Conservation (phyloP, 2,113 vertebrate genomes). For the Dolichallabes microphthalmus region DNA sequence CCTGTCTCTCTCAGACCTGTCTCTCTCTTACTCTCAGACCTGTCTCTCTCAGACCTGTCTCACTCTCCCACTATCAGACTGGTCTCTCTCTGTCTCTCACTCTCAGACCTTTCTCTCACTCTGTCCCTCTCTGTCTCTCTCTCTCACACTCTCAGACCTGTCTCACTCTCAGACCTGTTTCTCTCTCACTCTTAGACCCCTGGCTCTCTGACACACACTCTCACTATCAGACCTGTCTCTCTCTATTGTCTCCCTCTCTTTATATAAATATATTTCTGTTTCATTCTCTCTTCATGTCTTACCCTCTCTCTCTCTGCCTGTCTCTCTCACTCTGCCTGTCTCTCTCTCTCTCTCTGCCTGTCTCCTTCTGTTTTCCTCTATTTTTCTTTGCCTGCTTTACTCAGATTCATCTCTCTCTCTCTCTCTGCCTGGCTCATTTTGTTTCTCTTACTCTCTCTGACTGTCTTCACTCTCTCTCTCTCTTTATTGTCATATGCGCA, state of each 20-base stretch:
- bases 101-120: neutral
- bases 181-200: neutral
- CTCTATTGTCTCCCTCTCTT: neutral
- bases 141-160: neutral
- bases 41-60: neutral
- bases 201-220: too few relatives aligned
- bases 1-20: neutral
- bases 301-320: neutral
- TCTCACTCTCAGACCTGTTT: neutral
- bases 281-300: neutral
- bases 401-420: neutral
- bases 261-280: neutral
- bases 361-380: neutral
- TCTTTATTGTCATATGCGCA: neutral
- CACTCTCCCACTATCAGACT: neutral
- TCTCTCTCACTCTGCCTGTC: neutral
- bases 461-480: conserved; percentile 16
- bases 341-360: neutral
- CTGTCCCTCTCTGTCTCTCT: neutral
- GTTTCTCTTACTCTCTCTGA: neutral
- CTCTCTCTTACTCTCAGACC: neutral
- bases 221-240: neutral
- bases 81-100: neutral
- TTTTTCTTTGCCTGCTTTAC: neutral
- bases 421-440: neutral